Evolutionary conservation across 2,888 invertebrate species (phyloP), one percentile per base, ranked within the genome.

Genomic region (Listrodromus nycthemerus): DNA sequence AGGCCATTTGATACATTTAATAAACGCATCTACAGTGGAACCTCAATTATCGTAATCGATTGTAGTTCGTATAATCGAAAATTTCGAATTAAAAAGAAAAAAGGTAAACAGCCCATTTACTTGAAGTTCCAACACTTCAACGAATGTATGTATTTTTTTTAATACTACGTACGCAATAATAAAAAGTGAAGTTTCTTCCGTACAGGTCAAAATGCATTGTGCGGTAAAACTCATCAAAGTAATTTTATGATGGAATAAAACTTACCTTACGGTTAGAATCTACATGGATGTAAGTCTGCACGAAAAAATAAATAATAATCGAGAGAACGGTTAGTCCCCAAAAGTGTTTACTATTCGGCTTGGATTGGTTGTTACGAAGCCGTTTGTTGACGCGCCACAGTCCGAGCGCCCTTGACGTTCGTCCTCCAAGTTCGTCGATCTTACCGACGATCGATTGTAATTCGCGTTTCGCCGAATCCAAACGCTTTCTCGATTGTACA

Each of bases 391-490:
- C 85, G 24, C 80, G 84, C 50, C 86, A 80, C 16, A 90, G 76
- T 50, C 66, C 76, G n/a, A 86, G 21, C 1, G 87, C 86, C 2
- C 88, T 88, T 0, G 65, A 30, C 0, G 70, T n/a, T 0, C 87
- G 37, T 4, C 58, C 82, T 4, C 58, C 82, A 16, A 88, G 66
- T 0, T 81, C 83, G 58, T 91, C 85, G 63, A 91, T 86, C 41
- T 86, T 90, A 0, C 30, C 82, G 3, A 92, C 67, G 37, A 92
- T 88, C 10, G 78, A 61, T 41, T 83, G 69, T 4, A 92, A 52
- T 21, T 92, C 90, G 30, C 89, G 89, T 48, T 73, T 88, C 16
- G 91, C 91, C 13, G 58, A 21, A 2, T 89, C 89, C 16, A 89
- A 37, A 16, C 88, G 87, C 67, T 87, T 89, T 19, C 76, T 85